These are phyloP conservation scores for Dryoscopus gambensis DNA, from an alignment of 2,113 vertebrate genomes.

Conservation along the genomic window DNA sequence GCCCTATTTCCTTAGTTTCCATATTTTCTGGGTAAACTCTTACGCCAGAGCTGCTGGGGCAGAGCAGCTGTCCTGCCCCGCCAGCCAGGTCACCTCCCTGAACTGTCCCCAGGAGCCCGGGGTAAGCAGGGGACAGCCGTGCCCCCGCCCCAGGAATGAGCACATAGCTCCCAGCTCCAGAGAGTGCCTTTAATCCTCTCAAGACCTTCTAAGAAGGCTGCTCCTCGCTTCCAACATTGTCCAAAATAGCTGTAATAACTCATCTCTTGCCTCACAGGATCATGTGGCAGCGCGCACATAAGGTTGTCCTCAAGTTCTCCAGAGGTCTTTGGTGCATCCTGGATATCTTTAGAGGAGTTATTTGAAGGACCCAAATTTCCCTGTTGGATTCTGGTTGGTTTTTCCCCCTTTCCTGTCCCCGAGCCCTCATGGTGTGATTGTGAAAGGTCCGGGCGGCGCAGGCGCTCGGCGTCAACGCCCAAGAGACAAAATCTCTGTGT, in stretches of 20 bases:
- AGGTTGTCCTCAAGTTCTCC: not conserved
- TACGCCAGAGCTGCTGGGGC: not conserved
- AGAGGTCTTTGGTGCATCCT: not conserved
- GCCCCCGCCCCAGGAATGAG: not conserved
- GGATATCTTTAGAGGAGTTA: not conserved
- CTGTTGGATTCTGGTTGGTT: not conserved
- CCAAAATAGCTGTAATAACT: constrained; percentile 32
- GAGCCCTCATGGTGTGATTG: not conserved
- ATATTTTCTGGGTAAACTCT: not conserved
- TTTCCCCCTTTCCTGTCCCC: not conserved
- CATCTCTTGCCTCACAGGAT: not conserved
- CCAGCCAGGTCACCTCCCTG: not conserved
- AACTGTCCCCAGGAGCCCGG: not conserved
- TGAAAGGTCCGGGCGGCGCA: not conserved
- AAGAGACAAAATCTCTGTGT: not conserved
- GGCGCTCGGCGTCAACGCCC: not conserved
- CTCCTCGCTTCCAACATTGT: not conserved
- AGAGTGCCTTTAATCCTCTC: constrained; percentile 36
- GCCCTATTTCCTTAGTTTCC: not conserved
- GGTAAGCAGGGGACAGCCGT: not conserved
- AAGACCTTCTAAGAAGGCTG: constrained; percentile 41
- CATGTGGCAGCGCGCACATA: not conserved
- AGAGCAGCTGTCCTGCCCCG: not conserved
- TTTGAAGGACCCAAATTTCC: not conserved
- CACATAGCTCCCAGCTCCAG: not conserved